Percentiles rank a stretch among this genome's conserved stretches.
phyloP scores from a whole-genome alignment of 1,140 invertebrate genomes.

The Steinernema khuongi region DNA sequence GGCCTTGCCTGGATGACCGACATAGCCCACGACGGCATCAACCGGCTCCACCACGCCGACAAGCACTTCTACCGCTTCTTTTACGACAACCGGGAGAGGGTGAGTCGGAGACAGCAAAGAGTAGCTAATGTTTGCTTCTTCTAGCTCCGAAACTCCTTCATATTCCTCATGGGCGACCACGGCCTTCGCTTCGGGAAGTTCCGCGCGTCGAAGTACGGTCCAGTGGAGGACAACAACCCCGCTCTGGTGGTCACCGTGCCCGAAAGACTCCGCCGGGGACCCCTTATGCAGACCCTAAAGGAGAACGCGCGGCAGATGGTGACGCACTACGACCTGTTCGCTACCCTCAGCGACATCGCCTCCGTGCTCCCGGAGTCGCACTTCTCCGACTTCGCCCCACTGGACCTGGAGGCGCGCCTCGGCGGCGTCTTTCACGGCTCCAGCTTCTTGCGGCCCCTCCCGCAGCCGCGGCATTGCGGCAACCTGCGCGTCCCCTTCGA shows the following conservation, averaged over 20 bases:
- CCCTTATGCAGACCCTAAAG: constrained; percentile 20
- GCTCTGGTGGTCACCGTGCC: constrained; percentile 26
- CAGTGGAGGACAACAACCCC: constrained; percentile 36
- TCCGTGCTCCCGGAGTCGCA: constrained; percentile 16
- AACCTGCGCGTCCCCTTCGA: constrained; percentile 19
- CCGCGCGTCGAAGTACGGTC: constrained; percentile 11
- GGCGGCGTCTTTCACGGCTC: constrained; percentile 19
- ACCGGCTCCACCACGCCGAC: neutral
- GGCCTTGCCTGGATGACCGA: neutral
- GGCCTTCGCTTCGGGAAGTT: constrained; percentile 27
- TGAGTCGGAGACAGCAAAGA: no score
- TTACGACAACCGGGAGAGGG: constrained; percentile 5
- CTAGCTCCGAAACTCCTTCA: constrained; percentile 36
- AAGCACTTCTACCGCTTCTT: constrained; percentile 9
- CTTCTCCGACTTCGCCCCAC: constrained; percentile 3
- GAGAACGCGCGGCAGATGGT: constrained; percentile 32
- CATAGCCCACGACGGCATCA: neutral
- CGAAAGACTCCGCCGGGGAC: constrained; percentile 19
- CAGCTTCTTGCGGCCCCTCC: constrained; percentile 14
- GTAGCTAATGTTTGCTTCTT: no score
- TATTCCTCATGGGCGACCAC: constrained; percentile 39
- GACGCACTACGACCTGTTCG: constrained; percentile 38
- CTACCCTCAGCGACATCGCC: constrained; percentile 39
- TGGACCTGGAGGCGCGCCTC: constrained; percentile 1
- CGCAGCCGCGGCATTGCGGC: constrained; percentile 14